These are phyloP conservation scores for Emys orbicularis DNA, from an alignment of 2,797 vertebrate genomes.

Conservation along the genomic window DNA sequence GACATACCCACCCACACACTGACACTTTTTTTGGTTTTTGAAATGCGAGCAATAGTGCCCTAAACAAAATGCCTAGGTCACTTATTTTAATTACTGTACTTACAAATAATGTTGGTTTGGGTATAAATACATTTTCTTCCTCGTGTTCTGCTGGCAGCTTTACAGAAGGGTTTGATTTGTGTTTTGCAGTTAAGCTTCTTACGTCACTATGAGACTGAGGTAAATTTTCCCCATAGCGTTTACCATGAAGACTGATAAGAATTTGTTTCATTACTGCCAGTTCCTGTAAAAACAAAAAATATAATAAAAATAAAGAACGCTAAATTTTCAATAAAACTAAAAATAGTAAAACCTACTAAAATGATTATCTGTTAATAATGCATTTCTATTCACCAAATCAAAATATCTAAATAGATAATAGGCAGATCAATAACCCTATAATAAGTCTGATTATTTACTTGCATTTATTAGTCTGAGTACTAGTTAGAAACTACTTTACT, in stretches of 20 bases:
- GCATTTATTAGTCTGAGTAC: neutral
- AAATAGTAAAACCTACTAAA: slow-evolving; percentile 39
- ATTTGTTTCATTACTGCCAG: slow-evolving; percentile 94
- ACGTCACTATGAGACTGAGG: slow-evolving; percentile 67
- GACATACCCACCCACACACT: neutral
- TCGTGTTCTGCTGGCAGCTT: slow-evolving; percentile 72
- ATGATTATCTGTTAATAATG: slow-evolving; percentile 33
- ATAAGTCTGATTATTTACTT: neutral
- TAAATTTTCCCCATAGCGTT: slow-evolving; percentile 73
- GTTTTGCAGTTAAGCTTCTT: slow-evolving; percentile 59
- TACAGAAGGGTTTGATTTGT: slow-evolving; percentile 63
- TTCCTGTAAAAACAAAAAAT: slow-evolving; percentile 86
- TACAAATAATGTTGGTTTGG: slow-evolving; percentile 95
- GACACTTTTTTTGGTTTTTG: neutral
- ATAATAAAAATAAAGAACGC: slow-evolving; percentile 25
- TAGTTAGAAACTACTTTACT: slow-evolving; percentile 2
- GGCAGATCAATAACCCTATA: neutral
- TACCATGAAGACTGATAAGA: slow-evolving; percentile 87
- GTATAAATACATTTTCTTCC: slow-evolving; percentile 84
- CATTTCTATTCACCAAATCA: neutral
- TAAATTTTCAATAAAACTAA: slow-evolving; percentile 47
- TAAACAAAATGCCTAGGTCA: neutral
- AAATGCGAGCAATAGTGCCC: neutral
- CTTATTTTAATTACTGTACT: slow-evolving; percentile 76
- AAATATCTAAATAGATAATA: neutral